Base-by-base conservation (phyloP, 2,797 vertebrate species). In the Jordanella pulchra region DNA sequence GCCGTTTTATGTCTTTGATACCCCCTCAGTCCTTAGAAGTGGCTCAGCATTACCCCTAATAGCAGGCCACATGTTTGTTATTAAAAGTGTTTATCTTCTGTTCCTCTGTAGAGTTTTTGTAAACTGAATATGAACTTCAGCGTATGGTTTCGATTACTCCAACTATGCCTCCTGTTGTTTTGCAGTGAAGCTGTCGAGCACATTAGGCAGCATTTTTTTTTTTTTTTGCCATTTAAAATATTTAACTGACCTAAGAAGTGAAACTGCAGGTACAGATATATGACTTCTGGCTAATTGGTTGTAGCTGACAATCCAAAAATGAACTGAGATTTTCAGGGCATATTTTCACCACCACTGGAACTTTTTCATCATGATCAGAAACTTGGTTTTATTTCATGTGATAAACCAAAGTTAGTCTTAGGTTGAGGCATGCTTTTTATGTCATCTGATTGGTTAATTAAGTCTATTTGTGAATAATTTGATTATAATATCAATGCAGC, bases 271-370 rank as follows among this genome's bases (percentile, higher is more conserved):
- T 84, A 87, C 72, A 77, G 81, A 80, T 54, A 81, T 89, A 81
- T 91, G 92, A 91, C 85, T 88, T 69, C 50, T 73, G 71, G 70
- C 75, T 87, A 90, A 91, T 87, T 55, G 85, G 69, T 84, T 88
- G 74, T 73, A 84, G 72, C 88, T 89, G 91, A 91, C 87, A 64
- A 27, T 85, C 75, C 68, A 45, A 77, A 82, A 53, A 83, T 89
- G 79, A 89, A 87, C 77, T 55, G 51, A 78, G 70, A 74, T 87
- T 88, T 88, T 90, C 79, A 86, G 67, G 39, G 69, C 65, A 54
- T 69, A 75, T 65, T 70, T 73, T 65, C 68, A 53, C 79, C 80
- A 39, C 35, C 9, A 39, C 9, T 39, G 5, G 35, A 39, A 39
- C 21, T 61, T 32, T 61, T 32, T 14, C 32, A 39, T n/a, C 58